Conservation (phyloP, 2,888 invertebrate species). For the Sphaerophoria rueppellii region DNA sequence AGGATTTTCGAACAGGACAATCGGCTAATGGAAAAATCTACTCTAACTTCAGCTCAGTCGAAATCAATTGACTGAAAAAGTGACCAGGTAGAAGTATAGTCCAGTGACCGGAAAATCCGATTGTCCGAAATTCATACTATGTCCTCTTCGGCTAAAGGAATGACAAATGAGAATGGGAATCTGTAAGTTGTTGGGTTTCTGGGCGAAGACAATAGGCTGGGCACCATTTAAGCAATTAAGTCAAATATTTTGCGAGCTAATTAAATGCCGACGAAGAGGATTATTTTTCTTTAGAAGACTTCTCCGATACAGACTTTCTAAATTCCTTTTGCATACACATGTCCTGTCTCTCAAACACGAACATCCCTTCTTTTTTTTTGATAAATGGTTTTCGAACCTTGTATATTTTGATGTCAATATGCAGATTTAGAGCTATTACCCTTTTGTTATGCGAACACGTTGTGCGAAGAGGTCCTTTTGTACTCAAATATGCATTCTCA, state of each 20-base stretch:
- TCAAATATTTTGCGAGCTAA: constrained; percentile 73
- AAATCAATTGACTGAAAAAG: constrained; percentile 26
- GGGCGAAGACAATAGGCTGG: constrained; percentile 68
- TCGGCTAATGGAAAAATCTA: background rate
- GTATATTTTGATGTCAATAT: constrained; percentile 70
- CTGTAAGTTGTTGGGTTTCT: constrained; percentile 52
- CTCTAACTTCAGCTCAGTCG: no score
- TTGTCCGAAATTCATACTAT: constrained; percentile 48
- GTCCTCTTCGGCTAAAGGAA: constrained; percentile 12
- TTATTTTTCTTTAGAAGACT: constrained; percentile 28
- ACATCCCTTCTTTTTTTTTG: constrained; percentile 23
- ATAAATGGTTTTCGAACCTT: constrained; percentile 56
- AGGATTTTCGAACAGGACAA: constrained; percentile 51
- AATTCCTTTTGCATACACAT: background rate
- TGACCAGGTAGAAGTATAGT: constrained; percentile 51
- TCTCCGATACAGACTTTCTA: background rate
- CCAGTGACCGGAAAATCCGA: constrained; percentile 64
- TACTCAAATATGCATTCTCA: constrained; percentile 27
- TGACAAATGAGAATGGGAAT: constrained; percentile 54
- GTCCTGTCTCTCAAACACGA: constrained; percentile 13
- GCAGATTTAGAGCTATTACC: constrained; percentile 73
- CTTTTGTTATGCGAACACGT: constrained; percentile 65
- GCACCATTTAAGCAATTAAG: constrained; percentile 67
- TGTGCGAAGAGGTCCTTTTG: constrained; percentile 41
- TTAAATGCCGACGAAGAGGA: constrained; percentile 48